Conservation (phyloP, 2,888 invertebrate genomes). For the Alloscopus bannaensis region DNA sequence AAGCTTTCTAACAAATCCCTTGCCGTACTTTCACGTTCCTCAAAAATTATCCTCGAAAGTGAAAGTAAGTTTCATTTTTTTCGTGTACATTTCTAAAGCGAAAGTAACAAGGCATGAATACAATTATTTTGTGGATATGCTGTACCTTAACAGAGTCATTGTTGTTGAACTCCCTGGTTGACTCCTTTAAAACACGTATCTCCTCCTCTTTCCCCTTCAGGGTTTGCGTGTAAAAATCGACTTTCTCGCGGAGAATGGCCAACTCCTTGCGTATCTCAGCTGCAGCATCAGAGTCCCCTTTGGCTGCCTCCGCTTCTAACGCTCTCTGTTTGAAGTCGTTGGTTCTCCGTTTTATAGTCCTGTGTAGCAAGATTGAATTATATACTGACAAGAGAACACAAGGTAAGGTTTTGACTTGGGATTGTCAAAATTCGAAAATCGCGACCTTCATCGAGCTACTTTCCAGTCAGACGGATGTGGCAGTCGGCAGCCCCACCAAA, state of each 20-base stretch:
- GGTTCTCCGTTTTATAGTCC: conserved; percentile 89
- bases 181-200: conserved; percentile 67
- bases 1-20: too few species aligned
- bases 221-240: conserved; percentile 64
- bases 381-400: neutral
- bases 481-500: neutral
- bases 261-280: conserved; percentile 68
- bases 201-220: conserved; percentile 68
- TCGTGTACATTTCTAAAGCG: too few species aligned
- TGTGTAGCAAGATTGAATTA: too few species aligned
- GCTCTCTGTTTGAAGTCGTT: conserved; percentile 81
- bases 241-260: conserved; percentile 63
- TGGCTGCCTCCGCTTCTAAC: conserved; percentile 74
- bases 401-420: neutral
- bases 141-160: conserved; percentile 66
- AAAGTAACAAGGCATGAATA: too few species aligned
- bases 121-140: too few species aligned
- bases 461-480: conserved; percentile 24
- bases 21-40: too few species aligned
- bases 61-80: too few species aligned
- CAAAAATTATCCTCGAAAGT: too few species aligned
- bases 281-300: conserved; percentile 70
- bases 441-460: conserved; percentile 90
- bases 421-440: too few species aligned
- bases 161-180: conserved; percentile 65